These are phyloP conservation scores for Xestia rhomboidea DNA, from an alignment of 2,888 invertebrate species.

Conservation along the genomic window DNA sequence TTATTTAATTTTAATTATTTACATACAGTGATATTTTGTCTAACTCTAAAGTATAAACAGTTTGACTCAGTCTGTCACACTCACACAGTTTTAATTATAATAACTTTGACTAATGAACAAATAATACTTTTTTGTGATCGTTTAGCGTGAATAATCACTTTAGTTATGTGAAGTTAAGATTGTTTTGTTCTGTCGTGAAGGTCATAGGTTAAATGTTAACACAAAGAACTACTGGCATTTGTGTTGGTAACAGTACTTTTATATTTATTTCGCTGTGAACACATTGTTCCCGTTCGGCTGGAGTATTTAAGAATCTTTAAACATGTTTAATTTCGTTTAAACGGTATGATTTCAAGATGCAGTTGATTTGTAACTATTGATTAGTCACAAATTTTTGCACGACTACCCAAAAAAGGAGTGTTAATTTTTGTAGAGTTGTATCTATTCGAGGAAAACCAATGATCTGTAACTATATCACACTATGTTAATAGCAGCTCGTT, in stretches of 20 bases:
- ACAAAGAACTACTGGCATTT: conserved; percentile 49
- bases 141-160: conserved; percentile 52
- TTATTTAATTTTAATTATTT: too few relatives aligned
- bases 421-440: neutral
- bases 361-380: neutral
- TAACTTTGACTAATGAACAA: conserved; percentile 24
- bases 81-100: neutral
- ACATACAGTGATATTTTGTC: too few relatives aligned
- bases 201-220: conserved; percentile 46
- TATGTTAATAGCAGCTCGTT: neutral
- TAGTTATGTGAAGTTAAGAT: conserved; percentile 30
- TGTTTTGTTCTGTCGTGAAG: conserved; percentile 46
- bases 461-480: neutral
- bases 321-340: neutral
- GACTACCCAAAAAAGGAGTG: too few relatives aligned
- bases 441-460: neutral
- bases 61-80: neutral
- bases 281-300: neutral
- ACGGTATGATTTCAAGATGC: neutral
- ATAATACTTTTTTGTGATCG: conserved; percentile 39
- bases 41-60: too few relatives aligned
- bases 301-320: conserved; percentile 14
- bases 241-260: conserved; percentile 28
- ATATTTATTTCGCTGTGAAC: conserved; percentile 12
- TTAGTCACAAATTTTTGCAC: neutral